Evolutionary conservation across 2,888 invertebrate genomes (phyloP), one percentile per base, ranked within the genome.

Genomic region (Pandemis corylana): DNA sequence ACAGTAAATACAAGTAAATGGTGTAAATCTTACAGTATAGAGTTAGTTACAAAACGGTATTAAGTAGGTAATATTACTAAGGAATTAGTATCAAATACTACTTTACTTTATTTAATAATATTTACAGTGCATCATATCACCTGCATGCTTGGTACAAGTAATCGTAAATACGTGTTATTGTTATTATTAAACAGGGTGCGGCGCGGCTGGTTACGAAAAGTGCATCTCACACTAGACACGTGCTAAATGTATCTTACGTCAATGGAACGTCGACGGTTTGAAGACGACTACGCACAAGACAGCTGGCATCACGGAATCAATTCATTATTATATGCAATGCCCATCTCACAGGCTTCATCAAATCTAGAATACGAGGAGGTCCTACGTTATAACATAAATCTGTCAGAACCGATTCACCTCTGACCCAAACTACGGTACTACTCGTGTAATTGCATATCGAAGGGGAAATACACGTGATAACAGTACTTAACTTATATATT

Each of bases 281-380:
- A 20, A 59, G 74, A 42, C 59, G 65, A 68, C 65, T 64, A 59
- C 46, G 66, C 12, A 53, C 41, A 51, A 59, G 41, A 59, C 13
- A 9, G 15, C 7, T n/a, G 13, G 59, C 41, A 59, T 70, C 69
- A 66, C 20, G 13, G 59, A 20, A 59, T 70, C 69, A 70, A 13
- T 74, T 74, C 65, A 66, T 53, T 36, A 53, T 49, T 28, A 66
- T 70, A 53, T 70, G 65, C 44, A 88, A 78, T 77, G 89, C 83
- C 79, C 84, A 89, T 81, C 89, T 82, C 83, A 85, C 90, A 85
- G 84, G 84, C 86, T 89, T 90, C 81, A 81, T 72, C 72, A 83
- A 74, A 83, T 90, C 91, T 92, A 91, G 72, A 89, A 90, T 82
- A 68, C 80, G 81, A 80, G 67, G 71, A 66, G 12, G 44, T 44